phyloP scores from a whole-genome alignment of 2,797 vertebrate species.

The Numenius phaeopus region DNA sequence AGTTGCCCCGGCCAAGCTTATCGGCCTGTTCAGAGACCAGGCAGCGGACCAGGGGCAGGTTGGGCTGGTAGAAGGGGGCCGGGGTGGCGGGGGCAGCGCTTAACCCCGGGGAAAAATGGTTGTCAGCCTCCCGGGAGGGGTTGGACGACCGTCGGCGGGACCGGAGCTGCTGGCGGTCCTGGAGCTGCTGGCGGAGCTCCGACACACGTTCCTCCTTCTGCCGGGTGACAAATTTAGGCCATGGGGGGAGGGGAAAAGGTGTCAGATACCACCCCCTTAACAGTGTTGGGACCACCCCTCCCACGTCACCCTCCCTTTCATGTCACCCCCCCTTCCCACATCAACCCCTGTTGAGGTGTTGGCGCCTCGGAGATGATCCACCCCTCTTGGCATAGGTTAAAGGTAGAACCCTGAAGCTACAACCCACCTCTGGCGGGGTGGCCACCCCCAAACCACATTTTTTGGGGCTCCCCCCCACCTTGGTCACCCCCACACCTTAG shows the following conservation, averaged over 20 bases:
- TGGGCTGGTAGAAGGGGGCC: constrained; percentile 81
- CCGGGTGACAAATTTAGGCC: not conserved
- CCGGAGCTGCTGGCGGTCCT: constrained; percentile 90
- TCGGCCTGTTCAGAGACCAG: constrained; percentile 74
- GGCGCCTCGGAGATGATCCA: not conserved
- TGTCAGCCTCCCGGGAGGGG: constrained; percentile 74
- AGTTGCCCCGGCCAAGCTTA: constrained; percentile 91
- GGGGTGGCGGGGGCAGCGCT: constrained; percentile 70
- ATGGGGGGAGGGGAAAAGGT: not conserved
- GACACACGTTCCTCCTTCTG: constrained; percentile 94
- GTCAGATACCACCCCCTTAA: not conserved
- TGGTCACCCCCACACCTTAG: not conserved
- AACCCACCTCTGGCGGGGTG: not conserved
- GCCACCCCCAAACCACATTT: no score
- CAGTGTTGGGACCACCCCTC: no score
- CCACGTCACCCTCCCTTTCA: not conserved
- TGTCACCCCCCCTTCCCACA: not conserved
- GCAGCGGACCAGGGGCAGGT: constrained; percentile 61
- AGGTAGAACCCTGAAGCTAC: not conserved
- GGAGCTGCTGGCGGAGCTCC: constrained; percentile 91
- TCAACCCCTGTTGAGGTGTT: not conserved
- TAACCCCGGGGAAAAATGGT: constrained; percentile 82
- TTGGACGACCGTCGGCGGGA: constrained; percentile 87
- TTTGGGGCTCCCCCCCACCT: not conserved
- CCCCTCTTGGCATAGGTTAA: not conserved